Evolutionary conservation across 1,140 invertebrate genomes (phyloP).

Genomic region (Meloidogyne floridensis): DNA sequence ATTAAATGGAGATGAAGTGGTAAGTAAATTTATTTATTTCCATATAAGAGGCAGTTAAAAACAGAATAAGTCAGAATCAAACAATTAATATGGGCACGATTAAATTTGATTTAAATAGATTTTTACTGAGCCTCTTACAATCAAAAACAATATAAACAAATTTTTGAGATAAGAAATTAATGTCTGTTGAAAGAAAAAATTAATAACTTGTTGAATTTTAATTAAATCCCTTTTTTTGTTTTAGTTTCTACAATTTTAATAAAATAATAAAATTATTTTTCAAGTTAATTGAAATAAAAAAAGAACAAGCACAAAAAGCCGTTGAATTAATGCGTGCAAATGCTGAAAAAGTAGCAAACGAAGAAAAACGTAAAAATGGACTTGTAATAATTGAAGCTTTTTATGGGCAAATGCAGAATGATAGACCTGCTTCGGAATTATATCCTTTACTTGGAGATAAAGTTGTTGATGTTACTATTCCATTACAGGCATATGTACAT

Average conservation of each 20-base stretch:
- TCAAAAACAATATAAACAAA: no score
- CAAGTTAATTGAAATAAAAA: conserved; percentile 50
- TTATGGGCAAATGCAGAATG: conserved; percentile 70
- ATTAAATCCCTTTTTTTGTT: background rate
- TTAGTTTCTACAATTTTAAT: background rate
- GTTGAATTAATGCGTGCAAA: conserved; percentile 78
- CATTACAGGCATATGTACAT: conserved; percentile 87
- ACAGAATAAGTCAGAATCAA: no score
- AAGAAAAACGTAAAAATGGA: conserved; percentile 76
- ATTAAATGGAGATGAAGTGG: conserved; percentile 1
- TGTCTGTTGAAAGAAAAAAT: no score
- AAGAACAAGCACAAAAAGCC: conserved; percentile 54
- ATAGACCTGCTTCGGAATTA: conserved; percentile 32
- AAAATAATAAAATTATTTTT: background rate
- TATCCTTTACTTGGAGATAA: conserved; percentile 68
- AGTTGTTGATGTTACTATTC: conserved; percentile 86
- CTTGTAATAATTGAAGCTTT: conserved; percentile 83
- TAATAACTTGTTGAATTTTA: no score
- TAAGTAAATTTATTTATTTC: background rate
- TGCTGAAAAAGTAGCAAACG: conserved; percentile 70
- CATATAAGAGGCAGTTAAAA: no score
- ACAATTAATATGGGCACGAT: no score
- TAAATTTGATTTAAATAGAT: no score
- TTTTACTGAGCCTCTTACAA: no score
- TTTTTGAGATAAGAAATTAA: no score